These are phyloP conservation scores for Corythaeola cristata DNA, from an alignment of 2,113 vertebrate genomes.

Conservation along the genomic window DNA sequence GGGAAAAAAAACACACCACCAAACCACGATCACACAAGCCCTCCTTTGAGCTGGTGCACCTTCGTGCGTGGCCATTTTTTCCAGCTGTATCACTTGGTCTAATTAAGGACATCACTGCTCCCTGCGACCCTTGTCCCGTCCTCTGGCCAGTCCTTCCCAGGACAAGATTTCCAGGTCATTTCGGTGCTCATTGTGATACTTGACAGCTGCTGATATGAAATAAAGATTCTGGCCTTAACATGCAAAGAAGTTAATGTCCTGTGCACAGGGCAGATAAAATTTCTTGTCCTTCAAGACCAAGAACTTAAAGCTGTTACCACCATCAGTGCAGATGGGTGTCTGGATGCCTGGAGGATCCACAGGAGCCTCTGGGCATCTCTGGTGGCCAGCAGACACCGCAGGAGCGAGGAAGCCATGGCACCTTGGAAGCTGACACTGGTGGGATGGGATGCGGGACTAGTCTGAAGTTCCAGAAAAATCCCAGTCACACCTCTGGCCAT, in stretches of 20 bases:
- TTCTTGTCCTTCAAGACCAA: neutral
- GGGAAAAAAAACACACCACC: no score
- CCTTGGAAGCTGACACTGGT: neutral
- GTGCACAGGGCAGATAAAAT: neutral
- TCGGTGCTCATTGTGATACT: neutral
- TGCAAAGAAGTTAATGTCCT: neutral
- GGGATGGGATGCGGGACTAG: neutral
- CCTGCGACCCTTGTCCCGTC: conserved; percentile 2
- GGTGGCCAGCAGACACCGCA: neutral
- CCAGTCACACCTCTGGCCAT: neutral
- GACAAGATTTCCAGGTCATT: neutral
- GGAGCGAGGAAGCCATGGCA: neutral
- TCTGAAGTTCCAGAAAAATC: neutral
- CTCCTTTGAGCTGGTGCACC: conserved; percentile 22
- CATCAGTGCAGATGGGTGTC: neutral
- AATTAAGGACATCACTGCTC: neutral
- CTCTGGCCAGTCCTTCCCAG: neutral
- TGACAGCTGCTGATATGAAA: neutral
- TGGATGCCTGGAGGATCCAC: neutral
- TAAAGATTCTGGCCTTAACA: neutral
- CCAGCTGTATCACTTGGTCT: conserved; percentile 34
- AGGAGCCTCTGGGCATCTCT: neutral
- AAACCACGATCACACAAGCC: neutral
- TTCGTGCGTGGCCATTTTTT: conserved; percentile 11
- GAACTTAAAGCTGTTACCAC: neutral